These are phyloP conservation scores for Pristionchus fissidentatus DNA, from an alignment of 2,888 invertebrate genomes.

Conservation along the genomic window DNA sequence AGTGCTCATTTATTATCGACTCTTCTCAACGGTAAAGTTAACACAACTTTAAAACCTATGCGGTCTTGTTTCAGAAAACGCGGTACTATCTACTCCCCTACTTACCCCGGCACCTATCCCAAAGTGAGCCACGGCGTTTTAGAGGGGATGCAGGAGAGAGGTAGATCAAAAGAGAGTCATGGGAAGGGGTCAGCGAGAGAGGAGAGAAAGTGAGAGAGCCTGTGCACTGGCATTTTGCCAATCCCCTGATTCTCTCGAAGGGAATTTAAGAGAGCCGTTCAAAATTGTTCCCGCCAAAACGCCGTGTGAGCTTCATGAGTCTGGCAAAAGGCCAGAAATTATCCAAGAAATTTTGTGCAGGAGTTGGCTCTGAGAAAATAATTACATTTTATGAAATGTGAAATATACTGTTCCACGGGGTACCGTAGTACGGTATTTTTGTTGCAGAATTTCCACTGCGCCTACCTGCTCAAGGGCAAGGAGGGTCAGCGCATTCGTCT, in stretches of 20 bases:
- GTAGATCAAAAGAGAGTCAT: no score
- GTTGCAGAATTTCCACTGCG: constrained; percentile 73
- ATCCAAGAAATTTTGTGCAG: neutral
- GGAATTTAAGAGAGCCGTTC: no score
- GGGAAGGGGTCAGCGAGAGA: no score
- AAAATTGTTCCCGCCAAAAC: no score
- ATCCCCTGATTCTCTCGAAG: no score
- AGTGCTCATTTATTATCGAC: constrained; percentile 70
- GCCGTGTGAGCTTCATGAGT: no score
- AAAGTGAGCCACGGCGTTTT: constrained; percentile 51
- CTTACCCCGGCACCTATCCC: constrained; percentile 98
- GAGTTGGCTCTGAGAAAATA: neutral
- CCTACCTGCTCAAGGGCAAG: constrained; percentile 87
- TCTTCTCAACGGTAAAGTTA: constrained; percentile 55
- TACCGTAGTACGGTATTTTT: neutral
- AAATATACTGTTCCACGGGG: neutral
- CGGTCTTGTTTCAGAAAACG: constrained; percentile 76
- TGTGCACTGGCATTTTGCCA: no score
- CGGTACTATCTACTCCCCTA: constrained; percentile 93
- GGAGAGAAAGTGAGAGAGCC: no score
- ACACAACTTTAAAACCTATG: neutral
- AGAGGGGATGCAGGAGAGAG: no score
- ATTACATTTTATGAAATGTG: neutral
- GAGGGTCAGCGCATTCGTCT: constrained; percentile 91
- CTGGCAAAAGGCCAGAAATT: neutral